Evolutionary conservation across 1,140 invertebrate genomes (phyloP), one percentile per base, ranked within the genome.

Genomic region (Gonioctena quinquepunctata): DNA sequence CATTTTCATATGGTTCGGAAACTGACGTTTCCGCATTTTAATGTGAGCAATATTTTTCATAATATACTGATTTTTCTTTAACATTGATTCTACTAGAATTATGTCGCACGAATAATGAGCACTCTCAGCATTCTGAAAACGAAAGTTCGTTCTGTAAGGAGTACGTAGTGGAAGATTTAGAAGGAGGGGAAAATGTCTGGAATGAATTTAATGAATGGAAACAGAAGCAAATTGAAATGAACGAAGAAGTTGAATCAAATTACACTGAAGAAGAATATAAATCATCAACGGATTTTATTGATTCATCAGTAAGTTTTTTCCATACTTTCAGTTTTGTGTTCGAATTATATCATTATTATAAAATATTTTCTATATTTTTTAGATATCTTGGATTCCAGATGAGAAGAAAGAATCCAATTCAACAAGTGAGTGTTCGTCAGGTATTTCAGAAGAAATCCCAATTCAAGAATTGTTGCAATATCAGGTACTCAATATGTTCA

Each of bases 141-240:
- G 28, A 42, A 42, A 42, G n/a, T 42, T 42, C 28, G 28, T 42
- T 42, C 28, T 42, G 28, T 13, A 42, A 42, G 28, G 28, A 42
- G 8, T 42, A 42, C 28, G 28, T 42, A 42, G 28, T 42, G 28
- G 28, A 42, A 3, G 28, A 42, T 42, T 42, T 21, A 56, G 54
- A 56, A 56, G 54, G 54, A 27, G 57, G 26, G 23, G 57, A 61
- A 61, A 27, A 61, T 61, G n/a, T 27, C 16, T 61, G 57, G 57
- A 25, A 25, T 27, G 57, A 61, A 25, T 28, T 27, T 19, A 42
- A 42, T 42, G 28, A 42, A 42, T 42, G 28, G 28, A 42, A 42
- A 42, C 28, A 42, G 28, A 42, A 42, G 28, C 28, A 42, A 42
- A 42, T 42, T 42, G 28, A 42, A 42, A 42, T 42, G 28, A 42